phyloP scores from a whole-genome alignment of 2,113 vertebrate species.

The Odontophorus gujanensis region DNA sequence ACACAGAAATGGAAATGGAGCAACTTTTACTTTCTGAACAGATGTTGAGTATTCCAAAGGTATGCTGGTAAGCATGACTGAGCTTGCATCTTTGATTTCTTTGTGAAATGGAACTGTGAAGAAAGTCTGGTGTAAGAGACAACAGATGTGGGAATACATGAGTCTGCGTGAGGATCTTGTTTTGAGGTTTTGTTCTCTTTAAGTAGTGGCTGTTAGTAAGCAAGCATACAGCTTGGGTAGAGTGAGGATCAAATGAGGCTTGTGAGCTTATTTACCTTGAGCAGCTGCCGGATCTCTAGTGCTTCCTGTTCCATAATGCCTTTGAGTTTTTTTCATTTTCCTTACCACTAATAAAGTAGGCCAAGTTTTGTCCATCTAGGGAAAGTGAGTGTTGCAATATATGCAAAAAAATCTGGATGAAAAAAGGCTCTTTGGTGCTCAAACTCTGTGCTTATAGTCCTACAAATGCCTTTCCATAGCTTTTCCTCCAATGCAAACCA shows the following conservation, averaged over 20 bases:
- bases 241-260: neutral
- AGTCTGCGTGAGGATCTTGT: neutral
- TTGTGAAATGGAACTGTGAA: neutral
- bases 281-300: constrained; percentile 32
- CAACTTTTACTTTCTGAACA: neutral
- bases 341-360: neutral
- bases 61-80: neutral
- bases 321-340: neutral
- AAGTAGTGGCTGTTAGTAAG: constrained; percentile 15
- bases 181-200: constrained; percentile 2
- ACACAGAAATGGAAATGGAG: constrained; percentile 21
- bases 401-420: neutral
- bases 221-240: neutral
- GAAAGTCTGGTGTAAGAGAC: neutral
- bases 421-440: neutral
- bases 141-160: neutral
- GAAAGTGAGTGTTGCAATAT: neutral
- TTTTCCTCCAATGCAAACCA: constrained; percentile 63
- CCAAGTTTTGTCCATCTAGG: neutral
- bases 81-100: neutral
- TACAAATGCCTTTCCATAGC: neutral
- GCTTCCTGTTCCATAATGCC: neutral
- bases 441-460: neutral
- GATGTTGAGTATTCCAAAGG: neutral
- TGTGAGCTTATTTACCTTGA: constrained; percentile 20